Conservation (phyloP, 1,140 invertebrate genomes). For the Drosophila fuyamai region DNA sequence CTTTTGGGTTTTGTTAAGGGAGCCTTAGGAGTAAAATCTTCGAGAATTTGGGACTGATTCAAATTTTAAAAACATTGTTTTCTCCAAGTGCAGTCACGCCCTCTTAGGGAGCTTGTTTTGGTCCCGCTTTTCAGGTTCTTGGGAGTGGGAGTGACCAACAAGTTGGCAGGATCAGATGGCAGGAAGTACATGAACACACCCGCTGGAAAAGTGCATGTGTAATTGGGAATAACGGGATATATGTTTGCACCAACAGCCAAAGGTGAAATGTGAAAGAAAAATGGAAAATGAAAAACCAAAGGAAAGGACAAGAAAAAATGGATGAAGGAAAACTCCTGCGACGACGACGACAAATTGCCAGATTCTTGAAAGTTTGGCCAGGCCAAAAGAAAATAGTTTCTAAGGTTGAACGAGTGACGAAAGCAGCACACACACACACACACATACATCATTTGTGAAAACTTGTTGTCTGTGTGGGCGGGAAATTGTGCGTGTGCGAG, state of each 20-base stretch:
- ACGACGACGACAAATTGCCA: conserved; percentile 32
- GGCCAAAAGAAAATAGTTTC: conserved; percentile 38
- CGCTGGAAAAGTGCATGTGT: conserved; percentile 23
- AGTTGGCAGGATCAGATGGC: conserved; percentile 40
- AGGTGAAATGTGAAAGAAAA: conserved; percentile 29
- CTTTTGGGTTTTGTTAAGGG: too few relatives aligned
- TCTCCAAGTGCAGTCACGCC: neutral
- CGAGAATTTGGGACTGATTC: neutral
- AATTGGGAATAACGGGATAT: conserved; percentile 33
- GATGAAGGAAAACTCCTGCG: neutral
- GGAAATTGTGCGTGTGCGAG: neutral
- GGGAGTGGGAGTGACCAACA: conserved; percentile 37
- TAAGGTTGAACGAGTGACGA: conserved; percentile 25
- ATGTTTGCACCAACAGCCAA: conserved; percentile 19
- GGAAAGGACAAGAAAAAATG: neutral
- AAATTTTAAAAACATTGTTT: neutral
- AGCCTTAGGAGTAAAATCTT: too few relatives aligned
- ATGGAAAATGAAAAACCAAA: neutral
- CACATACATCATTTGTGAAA: conserved; percentile 19
- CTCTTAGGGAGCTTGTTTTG: neutral
- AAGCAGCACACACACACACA: conserved; percentile 9
- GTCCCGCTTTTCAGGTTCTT: neutral
- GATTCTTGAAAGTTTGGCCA: conserved; percentile 21
- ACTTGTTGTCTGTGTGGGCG: conserved; percentile 7
- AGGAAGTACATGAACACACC: neutral